Percentiles rank a stretch among this genome's conserved stretches.
Conservation (phyloP, 2,888 invertebrate genomes). For the Drosophila melanosoma region DNA sequence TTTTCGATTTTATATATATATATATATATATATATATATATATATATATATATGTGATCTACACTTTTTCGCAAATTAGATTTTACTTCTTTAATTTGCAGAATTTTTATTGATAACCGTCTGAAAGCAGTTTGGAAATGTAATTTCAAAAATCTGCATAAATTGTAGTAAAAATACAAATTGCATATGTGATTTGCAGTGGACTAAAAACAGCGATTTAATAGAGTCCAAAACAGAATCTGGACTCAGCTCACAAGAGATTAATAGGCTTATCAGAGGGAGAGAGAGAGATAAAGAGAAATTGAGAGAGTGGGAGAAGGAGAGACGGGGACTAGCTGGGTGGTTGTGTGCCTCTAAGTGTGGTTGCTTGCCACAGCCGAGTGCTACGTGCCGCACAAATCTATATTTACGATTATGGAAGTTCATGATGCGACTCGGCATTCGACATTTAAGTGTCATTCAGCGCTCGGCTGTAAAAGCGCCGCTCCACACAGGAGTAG, state of each 20-base stretch:
- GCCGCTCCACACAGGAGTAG: slow-evolving; percentile 12
- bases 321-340: neutral
- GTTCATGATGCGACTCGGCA: slow-evolving; percentile 59
- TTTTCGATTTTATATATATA: neutral
- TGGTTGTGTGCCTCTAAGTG: slow-evolving; percentile 1
- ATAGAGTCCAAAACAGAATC: neutral
- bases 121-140: neutral
- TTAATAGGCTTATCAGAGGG: neutral
- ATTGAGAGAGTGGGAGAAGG: neutral
- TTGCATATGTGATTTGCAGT: neutral
- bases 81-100: no score
- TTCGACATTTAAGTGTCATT: slow-evolving; percentile 77
- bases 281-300: neutral
- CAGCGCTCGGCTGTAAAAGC: slow-evolving; percentile 73
- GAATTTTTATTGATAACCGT: no score
- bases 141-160: neutral
- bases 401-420: slow-evolving; percentile 80
- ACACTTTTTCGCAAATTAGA: no score
- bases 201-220: neutral
- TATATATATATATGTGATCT: no score
- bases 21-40: no score
- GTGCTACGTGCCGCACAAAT: slow-evolving; percentile 64
- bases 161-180: neutral
- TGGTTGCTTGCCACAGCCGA: slow-evolving; percentile 5
- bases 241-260: slow-evolving; percentile 4